Percentiles rank a stretch among this genome's conserved stretches.
These are phyloP conservation scores for Papilio aristodemus DNA, from an alignment of 1,140 invertebrate species.

Conservation along the genomic window DNA sequence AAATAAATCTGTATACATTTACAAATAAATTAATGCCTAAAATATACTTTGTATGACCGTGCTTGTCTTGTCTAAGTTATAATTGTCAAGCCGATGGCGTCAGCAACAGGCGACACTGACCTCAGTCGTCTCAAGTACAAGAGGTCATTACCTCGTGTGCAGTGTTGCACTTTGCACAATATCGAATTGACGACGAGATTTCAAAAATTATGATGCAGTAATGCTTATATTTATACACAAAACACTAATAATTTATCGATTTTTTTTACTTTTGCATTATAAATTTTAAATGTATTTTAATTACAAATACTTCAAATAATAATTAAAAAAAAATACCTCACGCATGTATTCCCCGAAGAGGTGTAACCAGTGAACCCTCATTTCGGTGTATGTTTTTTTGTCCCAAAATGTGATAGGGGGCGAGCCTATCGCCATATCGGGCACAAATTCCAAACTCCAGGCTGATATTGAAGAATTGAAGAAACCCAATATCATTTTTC, in stretches of 20 bases:
- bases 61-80: slow-evolving; percentile 57
- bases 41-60: slow-evolving; percentile 37
- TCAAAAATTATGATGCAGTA: not conserved
- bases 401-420: too few species aligned
- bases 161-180: slow-evolving; percentile 37
- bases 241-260: not conserved
- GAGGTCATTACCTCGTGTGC: slow-evolving; percentile 60
- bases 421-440: too few species aligned
- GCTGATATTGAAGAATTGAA: too few species aligned
- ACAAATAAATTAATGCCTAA: slow-evolving; percentile 9
- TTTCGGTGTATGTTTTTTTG: too few species aligned
- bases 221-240: not conserved
- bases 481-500: too few species aligned
- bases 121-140: slow-evolving; percentile 64
- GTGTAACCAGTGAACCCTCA: too few species aligned
- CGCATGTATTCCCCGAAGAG: too few species aligned
- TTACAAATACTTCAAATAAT: too few species aligned
- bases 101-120: slow-evolving; percentile 61
- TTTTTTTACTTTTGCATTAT: too few species aligned
- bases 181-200: slow-evolving; percentile 20
- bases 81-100: slow-evolving; percentile 65
- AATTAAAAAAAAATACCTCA: too few species aligned
- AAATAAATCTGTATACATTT: slow-evolving; percentile 8
- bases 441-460: too few species aligned
- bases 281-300: too few species aligned